A percentile compares a stretch with the other conserved stretches of the same genome.
Evolutionary conservation across 1,140 invertebrate genomes (phyloP).

Genomic region (Leptinotarsa defecta): DNA sequence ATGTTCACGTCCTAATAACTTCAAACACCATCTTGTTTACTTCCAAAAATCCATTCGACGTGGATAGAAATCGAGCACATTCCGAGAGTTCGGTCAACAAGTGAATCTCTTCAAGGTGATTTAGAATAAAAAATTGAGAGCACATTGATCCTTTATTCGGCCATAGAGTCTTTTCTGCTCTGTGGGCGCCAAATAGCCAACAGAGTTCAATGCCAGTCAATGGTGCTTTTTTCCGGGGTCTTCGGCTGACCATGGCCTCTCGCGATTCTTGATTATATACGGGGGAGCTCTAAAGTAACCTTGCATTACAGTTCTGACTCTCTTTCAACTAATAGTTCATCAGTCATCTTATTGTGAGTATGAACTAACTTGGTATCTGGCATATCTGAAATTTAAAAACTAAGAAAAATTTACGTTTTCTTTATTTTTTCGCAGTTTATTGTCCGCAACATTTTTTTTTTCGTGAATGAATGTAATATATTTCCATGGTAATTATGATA

Average conservation of each 20-base stretch:
- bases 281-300: background rate
- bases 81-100: constrained; percentile 7
- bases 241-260: constrained; percentile 54
- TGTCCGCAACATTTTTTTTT: too few species aligned
- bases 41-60: background rate
- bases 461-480: too few species aligned
- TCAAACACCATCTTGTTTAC: background rate
- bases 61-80: background rate
- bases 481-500: too few species aligned
- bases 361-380: too few species aligned
- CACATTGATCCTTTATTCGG: background rate
- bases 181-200: background rate
- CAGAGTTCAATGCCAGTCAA: constrained; percentile 50
- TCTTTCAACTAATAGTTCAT: too few species aligned
- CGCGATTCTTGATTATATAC: constrained; percentile 5
- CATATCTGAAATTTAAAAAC: too few species aligned
- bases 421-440: too few species aligned
- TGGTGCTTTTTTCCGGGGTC: constrained; percentile 50
- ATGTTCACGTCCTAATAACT: background rate
- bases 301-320: too few species aligned
- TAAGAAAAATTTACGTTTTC: too few species aligned
- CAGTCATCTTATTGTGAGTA: too few species aligned
- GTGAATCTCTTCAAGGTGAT: constrained; percentile 5
- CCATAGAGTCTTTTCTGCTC: constrained; percentile 5
- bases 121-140: background rate